phyloP scores from a whole-genome alignment of 2,888 invertebrate species.

The Drosophila subquinaria region DNA sequence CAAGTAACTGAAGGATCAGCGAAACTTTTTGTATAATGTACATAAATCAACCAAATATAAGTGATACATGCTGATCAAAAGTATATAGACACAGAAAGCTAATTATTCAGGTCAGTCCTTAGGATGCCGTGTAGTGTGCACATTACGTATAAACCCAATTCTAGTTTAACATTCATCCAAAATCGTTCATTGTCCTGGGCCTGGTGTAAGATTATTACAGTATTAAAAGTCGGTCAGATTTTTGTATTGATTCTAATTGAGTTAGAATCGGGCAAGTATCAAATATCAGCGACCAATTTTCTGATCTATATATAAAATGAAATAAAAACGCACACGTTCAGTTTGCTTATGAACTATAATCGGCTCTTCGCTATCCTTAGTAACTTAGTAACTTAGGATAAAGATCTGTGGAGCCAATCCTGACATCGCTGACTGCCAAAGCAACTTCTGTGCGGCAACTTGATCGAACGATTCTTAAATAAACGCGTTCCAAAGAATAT shows the following conservation, averaged over 20 bases:
- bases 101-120: conserved; percentile 50
- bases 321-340: conserved; percentile 22
- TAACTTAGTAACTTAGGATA: neutral
- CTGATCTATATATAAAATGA: neutral
- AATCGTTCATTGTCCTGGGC: conserved; percentile 14
- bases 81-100: conserved; percentile 23
- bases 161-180: conserved; percentile 6
- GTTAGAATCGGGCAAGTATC: conserved; percentile 10
- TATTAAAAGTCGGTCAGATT: conserved; percentile 36
- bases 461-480: conserved; percentile 42
- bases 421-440: conserved; percentile 52
- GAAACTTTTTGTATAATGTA: conserved; percentile 39
- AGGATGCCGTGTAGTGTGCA: conserved; percentile 36
- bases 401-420: conserved; percentile 16
- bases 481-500: conserved; percentile 59
- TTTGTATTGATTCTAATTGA: conserved; percentile 8
- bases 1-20: conserved; percentile 29
- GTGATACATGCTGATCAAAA: conserved; percentile 52
- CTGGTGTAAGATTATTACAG: conserved; percentile 37
- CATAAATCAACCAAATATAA: conserved; percentile 54
- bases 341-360: conserved; percentile 3
- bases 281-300: conserved; percentile 12
- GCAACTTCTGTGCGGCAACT: conserved; percentile 44
- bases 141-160: conserved; percentile 19
- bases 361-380: neutral